Conservation (phyloP, 2,888 invertebrate species). For the Stenichneumon culpator region DNA sequence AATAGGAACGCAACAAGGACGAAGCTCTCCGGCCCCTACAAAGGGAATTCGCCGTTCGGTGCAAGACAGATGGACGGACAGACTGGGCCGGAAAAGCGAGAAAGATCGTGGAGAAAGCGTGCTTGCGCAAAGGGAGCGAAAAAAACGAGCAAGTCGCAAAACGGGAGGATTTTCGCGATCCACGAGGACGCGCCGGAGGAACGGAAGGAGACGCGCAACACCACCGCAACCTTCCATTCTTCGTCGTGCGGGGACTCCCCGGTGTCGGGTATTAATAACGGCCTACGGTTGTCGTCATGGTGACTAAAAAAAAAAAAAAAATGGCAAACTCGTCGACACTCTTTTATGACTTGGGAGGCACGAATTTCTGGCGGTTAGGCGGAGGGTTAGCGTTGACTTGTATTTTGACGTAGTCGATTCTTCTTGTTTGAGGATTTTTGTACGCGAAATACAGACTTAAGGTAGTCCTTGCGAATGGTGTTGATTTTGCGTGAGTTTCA, state of each 20-base stretch:
- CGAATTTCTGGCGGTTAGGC: not conserved
- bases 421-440: too few species aligned
- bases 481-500: too few species aligned
- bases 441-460: too few species aligned
- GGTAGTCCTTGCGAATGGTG: too few species aligned
- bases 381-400: not conserved
- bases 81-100: slow-evolving; percentile 11
- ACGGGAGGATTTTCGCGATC: slow-evolving; percentile 67
- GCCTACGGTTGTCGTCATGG: slow-evolving; percentile 82
- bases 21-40: not conserved
- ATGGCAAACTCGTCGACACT: slow-evolving; percentile 73
- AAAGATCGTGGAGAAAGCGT: slow-evolving; percentile 33
- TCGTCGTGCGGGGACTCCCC: slow-evolving; percentile 74
- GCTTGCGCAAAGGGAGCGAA: not conserved
- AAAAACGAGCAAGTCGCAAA: slow-evolving; percentile 52
- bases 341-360: slow-evolving; percentile 30
- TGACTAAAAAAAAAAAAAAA: slow-evolving; percentile 77
- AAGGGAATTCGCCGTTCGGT: slow-evolving; percentile 35
- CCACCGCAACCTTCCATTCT: slow-evolving; percentile 71
- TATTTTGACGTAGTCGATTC: too few species aligned
- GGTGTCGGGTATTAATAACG: slow-evolving; percentile 81
- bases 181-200: slow-evolving; percentile 14
- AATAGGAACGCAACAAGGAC: slow-evolving; percentile 52
- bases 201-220: slow-evolving; percentile 24
- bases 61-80: slow-evolving; percentile 56